phyloP scores from a whole-genome alignment of 1,140 invertebrate species.

The Hydropsyche tenuis region DNA sequence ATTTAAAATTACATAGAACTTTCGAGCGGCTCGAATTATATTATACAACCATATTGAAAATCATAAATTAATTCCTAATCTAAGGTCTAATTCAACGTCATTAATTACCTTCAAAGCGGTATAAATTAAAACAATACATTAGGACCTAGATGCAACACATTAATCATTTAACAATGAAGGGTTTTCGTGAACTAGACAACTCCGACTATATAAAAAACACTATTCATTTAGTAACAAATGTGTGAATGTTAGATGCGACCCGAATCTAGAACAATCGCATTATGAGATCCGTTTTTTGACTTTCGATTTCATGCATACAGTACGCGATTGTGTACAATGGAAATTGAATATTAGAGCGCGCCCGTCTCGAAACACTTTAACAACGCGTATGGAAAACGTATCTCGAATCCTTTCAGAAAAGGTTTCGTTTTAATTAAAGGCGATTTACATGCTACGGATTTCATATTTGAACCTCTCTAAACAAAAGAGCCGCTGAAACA shows the following conservation, averaged over 20 bases:
- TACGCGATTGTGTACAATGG: neutral
- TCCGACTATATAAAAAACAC: neutral
- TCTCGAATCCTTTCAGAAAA: neutral
- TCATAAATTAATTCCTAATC: too few species aligned
- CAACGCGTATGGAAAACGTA: too few species aligned
- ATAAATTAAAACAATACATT: constrained; percentile 24
- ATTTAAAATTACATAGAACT: too few species aligned
- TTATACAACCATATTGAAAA: too few species aligned
- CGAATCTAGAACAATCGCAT: neutral
- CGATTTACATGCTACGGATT: constrained; percentile 7
- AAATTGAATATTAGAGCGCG: neutral
- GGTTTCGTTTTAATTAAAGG: constrained; percentile 5
- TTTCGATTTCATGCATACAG: constrained; percentile 5
- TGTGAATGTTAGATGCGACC: constrained; percentile 12
- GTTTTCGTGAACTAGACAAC: constrained; percentile 16
- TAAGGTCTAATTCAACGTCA: neutral
- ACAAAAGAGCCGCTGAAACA: constrained; percentile 13
- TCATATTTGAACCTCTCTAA: neutral
- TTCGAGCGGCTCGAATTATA: too few species aligned
- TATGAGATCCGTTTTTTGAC: neutral
- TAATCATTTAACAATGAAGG: constrained; percentile 15
- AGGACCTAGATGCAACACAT: neutral
- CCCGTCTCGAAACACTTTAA: too few species aligned
- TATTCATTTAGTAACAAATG: constrained; percentile 4
- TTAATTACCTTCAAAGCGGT: constrained; percentile 21